Conservation (phyloP, 2,113 vertebrate genomes). For the Mandrillus leucophaeus region DNA sequence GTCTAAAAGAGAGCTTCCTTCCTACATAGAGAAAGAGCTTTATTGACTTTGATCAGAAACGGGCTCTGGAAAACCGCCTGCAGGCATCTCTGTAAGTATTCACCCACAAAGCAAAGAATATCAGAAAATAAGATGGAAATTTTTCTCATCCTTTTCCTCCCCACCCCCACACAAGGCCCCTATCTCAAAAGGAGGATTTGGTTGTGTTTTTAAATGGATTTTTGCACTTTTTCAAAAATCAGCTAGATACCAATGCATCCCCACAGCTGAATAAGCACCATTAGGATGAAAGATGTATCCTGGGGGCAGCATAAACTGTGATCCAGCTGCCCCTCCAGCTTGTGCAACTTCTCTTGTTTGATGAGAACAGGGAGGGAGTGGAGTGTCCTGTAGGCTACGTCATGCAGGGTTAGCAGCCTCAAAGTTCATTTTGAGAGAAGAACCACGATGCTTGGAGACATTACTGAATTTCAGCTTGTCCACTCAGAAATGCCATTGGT, state of each 20-base stretch:
- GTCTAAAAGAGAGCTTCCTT: slow-evolving; percentile 18
- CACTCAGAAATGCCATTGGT: background rate
- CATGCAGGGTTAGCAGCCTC: background rate
- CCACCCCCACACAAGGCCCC: background rate
- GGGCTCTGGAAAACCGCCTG: slow-evolving; percentile 14
- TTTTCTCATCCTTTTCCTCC: background rate
- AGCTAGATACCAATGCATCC: background rate
- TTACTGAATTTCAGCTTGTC: background rate
- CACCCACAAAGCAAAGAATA: slow-evolving; percentile 33
- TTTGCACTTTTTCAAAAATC: slow-evolving; percentile 52
- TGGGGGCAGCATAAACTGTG: background rate
- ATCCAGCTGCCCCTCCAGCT: background rate
- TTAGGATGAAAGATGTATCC: slow-evolving; percentile 64
- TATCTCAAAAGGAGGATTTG: slow-evolving; percentile 40
- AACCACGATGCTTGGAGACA: background rate
- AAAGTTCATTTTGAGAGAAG: background rate
- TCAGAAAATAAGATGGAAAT: slow-evolving; percentile 17
- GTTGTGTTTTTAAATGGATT: slow-evolving; percentile 38
- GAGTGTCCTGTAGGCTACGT: background rate
- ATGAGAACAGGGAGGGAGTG: background rate
- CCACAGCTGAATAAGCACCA: slow-evolving; percentile 72
- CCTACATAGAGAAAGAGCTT: background rate
- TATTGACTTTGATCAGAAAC: slow-evolving; percentile 60
- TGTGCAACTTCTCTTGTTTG: background rate
- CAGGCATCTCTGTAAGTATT: background rate